Base-by-base conservation (phyloP, 1,140 invertebrate genomes). In the Notospermus geniculatus region DNA sequence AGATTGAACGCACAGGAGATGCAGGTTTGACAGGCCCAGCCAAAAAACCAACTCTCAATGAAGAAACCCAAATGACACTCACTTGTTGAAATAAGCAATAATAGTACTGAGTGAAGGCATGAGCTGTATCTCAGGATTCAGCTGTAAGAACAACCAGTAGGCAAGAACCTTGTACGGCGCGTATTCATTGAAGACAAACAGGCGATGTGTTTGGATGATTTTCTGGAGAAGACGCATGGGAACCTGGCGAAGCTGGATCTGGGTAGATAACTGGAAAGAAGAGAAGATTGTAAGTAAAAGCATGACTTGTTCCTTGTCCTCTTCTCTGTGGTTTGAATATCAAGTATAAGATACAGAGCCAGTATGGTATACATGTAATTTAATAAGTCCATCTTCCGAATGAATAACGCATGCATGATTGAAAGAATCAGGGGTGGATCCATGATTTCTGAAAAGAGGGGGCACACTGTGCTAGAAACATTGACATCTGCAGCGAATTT, bases 21-120 rank as follows among this genome's bases (percentile, higher is more conserved):
- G n/a, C n/a, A n/a, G n/a, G n/a, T n/a, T n/a, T n/a, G n/a, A n/a
- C n/a, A n/a, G n/a, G n/a, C n/a, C n/a, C n/a, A n/a, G n/a, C 39
- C 39, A 43, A 43, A 11, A 19, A 13, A 43, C 39, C 11, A 9
- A 50, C 46, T 5, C n/a, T 50, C 4, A n/a, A 27, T 50, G 9
- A n/a, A 50, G 46, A 50, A 50, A 7, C 46, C 32, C 32, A 36
- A 4, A 36, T 15, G 32, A 36, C 7, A 55, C 30, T 57, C 70
- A 80, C 78, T 76, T 77, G 63, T 80, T 80, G 56, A 77, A 80
- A 57, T 69, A 78, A 9, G 75, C 54, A 17, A 77, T 53, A 0
- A 80, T 68, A 17, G 73, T 75, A 55, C 67, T 73, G 41, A 76
- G 67, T 53, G 74, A 71, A 2, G 78, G 78, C 76, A 80, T 74